phyloP scores from a whole-genome alignment of 2,888 invertebrate species.

The Nymphalis c-album region DNA sequence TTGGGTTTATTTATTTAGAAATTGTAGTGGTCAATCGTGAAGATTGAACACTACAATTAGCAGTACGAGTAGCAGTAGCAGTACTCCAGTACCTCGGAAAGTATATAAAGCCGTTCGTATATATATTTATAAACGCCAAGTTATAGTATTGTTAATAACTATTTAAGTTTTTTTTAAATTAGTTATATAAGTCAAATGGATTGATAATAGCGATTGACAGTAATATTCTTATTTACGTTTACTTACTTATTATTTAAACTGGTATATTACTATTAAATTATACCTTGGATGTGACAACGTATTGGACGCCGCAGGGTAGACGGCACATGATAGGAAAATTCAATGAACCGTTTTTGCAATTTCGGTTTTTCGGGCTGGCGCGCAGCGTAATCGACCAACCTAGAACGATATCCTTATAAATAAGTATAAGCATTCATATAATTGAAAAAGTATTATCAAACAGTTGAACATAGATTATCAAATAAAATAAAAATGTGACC shows the following conservation, averaged over 20 bases:
- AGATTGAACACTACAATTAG: too few relatives aligned
- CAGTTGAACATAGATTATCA: neutral
- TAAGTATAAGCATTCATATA: neutral
- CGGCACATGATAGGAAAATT: slow-evolving; percentile 68
- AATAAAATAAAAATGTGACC: neutral
- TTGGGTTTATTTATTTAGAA: too few relatives aligned
- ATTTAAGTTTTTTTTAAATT: too few relatives aligned
- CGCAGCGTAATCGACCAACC: slow-evolving; percentile 47
- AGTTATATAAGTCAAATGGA: too few relatives aligned
- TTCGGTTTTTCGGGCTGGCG: slow-evolving; percentile 76
- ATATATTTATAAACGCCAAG: too few relatives aligned
- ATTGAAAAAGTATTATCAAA: neutral
- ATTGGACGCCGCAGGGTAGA: slow-evolving; percentile 43
- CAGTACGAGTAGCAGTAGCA: too few relatives aligned
- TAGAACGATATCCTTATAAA: slow-evolving; percentile 3
- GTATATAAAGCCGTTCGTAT: too few relatives aligned
- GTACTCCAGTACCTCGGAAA: too few relatives aligned
- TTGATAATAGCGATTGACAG: too few relatives aligned
- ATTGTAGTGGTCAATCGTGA: too few relatives aligned
- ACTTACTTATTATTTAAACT: neutral
- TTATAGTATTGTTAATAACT: too few relatives aligned
- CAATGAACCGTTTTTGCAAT: slow-evolving; percentile 76
- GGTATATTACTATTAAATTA: neutral
- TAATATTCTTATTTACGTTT: too few relatives aligned
- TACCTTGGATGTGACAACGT: neutral